Evolutionary conservation across 35 echinoderm and acorn worm species (phyloP).

Genomic region (Apostichopus parvimensis): DNA sequence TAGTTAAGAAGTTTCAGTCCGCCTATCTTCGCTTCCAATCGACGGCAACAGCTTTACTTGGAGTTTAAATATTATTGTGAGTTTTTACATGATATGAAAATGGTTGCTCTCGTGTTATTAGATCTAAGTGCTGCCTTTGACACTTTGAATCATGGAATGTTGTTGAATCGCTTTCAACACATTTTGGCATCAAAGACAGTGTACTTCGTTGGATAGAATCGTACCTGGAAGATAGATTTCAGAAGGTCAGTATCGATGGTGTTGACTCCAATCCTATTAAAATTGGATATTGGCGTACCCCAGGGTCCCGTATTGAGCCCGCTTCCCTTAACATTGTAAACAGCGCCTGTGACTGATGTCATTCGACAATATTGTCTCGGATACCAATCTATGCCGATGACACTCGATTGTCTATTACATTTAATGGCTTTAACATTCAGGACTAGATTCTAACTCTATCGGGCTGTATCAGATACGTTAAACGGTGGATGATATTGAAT

Average conservation of each 20-base stretch:
- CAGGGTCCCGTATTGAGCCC: neutral
- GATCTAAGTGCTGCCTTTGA: neutral
- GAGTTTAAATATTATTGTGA: neutral
- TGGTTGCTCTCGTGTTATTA: neutral
- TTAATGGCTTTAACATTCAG: neutral
- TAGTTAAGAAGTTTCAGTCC: conserved; percentile 6
- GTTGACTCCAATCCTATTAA: too few species aligned
- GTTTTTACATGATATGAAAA: neutral
- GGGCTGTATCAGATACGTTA: conserved; percentile 1
- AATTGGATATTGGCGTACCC: neutral
- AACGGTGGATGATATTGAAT: conserved; percentile 6
- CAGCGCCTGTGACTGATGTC: neutral
- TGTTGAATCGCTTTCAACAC: neutral
- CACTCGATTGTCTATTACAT: neutral
- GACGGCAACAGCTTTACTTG: neutral
- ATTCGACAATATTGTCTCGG: neutral
- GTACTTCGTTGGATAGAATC: too few species aligned
- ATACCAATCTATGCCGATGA: neutral
- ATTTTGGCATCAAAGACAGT: too few species aligned
- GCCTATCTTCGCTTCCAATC: neutral
- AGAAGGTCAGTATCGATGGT: too few species aligned
- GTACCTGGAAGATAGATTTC: too few species aligned
- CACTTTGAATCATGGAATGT: neutral
- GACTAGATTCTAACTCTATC: conserved; percentile 3
- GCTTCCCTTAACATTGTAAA: neutral